Percentiles rank a stretch among this genome's conserved stretches.
Evolutionary conservation across 2,797 vertebrate genomes (phyloP).

Genomic region (Lacerta agilis): DNA sequence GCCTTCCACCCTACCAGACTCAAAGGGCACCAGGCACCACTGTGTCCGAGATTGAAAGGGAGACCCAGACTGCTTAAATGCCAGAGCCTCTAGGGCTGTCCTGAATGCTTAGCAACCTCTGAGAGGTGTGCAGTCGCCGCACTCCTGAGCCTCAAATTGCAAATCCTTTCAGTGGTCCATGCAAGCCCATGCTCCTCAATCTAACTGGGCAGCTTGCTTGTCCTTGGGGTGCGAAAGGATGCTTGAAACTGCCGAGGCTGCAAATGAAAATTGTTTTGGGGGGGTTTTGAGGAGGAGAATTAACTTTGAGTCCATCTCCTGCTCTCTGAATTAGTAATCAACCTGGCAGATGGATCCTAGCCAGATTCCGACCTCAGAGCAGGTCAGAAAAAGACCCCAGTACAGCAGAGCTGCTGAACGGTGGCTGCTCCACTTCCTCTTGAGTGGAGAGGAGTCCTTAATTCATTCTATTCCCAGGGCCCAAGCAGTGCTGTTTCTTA

Average conservation of each 20-base stretch:
- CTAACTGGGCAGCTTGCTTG: background rate
- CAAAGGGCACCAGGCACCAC: no score
- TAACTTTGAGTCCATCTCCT: slow-evolving; percentile 69
- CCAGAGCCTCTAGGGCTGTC: background rate
- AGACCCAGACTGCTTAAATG: background rate
- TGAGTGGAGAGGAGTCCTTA: background rate
- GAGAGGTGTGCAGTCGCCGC: background rate
- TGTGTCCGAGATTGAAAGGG: background rate
- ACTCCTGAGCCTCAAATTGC: background rate
- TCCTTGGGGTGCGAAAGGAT: slow-evolving; percentile 32
- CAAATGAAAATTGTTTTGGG: slow-evolving; percentile 74
- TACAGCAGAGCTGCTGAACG: background rate
- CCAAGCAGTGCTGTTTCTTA: background rate
- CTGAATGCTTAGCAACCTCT: background rate
- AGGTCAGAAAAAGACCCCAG: fast-evolving
- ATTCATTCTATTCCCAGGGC: background rate
- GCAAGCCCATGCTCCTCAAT: background rate
- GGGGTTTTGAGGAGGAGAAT: slow-evolving; percentile 69
- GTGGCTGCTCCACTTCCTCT: background rate
- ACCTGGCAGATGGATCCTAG: slow-evolving; percentile 43
- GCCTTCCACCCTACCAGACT: no score
- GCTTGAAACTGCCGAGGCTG: slow-evolving; percentile 59
- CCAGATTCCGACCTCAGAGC: slow-evolving; percentile 49
- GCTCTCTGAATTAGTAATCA: slow-evolving; percentile 73
- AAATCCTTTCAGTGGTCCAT: background rate